Base-by-base conservation (phyloP, 2,797 vertebrate species). In the Spondyliosoma cantharus region DNA sequence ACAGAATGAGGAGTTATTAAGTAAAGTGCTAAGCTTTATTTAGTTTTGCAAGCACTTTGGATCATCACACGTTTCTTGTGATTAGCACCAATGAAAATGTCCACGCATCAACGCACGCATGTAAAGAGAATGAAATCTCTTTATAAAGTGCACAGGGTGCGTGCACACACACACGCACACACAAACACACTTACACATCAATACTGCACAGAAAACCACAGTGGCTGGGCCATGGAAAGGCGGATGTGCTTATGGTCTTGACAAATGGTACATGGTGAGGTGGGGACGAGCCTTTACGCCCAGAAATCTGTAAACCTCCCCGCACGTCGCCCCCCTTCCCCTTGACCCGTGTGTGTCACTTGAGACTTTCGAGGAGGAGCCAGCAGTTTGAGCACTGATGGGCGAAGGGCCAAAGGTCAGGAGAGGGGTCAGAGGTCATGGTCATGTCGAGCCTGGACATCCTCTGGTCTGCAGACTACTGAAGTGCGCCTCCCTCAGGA, bases 401-500 rank as follows among this genome's bases (percentile, higher is more conserved):
- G 67, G 74, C 19, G 37, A 77, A 42, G 76, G 78, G 76, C 78
- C 25, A 83, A 62, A 62, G 88, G 81, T 83, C 77, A 81, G 86
- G 65, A 81, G 85, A 76, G 81, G 71, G 71, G 58, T 57, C 66
- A 5, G 64, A 59, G 80, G 77, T 83, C 66, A 58, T 7, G 48
- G 92, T 92, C 95, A 95, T 95, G 97, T 98, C 64, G 96, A 96
- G 7, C 96, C 96, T 7, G 95, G 96, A 71, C 95, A 96, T 62
- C 95, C 96, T 83, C 97, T 97, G 89, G 94, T 97, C 94, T 98
- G 97, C 89, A 99, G 93, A 94, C 98, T 99, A 88, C 96, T 97
- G 81, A 99, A 99, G 90, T 99, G 98, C 45, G 98, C 98, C 94
- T 99, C 98, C 93, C 96, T 96, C 94, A 99, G 94, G 92, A 99